These are phyloP conservation scores for Agrypnia vestita DNA, from an alignment of 1,140 invertebrate genomes.

Conservation along the genomic window DNA sequence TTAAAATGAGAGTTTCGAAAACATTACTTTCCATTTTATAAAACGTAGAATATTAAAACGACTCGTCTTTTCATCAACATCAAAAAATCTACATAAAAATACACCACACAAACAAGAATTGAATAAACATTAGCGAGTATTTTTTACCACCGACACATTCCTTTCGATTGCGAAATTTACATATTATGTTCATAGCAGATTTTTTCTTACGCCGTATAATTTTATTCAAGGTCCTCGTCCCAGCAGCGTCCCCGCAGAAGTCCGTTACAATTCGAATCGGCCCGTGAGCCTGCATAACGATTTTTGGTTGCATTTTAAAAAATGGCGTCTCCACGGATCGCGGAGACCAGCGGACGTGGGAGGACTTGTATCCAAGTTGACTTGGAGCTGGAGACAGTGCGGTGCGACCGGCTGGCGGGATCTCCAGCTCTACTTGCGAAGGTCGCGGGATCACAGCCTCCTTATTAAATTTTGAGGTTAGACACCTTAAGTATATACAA, in stretches of 20 bases:
- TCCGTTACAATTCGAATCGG: constrained; percentile 14
- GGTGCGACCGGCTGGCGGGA: no score
- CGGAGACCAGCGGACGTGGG: constrained; percentile 2
- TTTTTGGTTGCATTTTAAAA: constrained; percentile 18
- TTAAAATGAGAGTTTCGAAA: background rate
- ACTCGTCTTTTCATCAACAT: constrained; percentile 1
- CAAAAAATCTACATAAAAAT: constrained; percentile 1
- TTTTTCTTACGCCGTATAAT: constrained; percentile 4
- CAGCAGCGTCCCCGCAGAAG: background rate
- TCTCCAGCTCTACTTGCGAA: no score
- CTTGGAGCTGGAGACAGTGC: no score
- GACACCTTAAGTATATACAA: no score
- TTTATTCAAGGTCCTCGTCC: constrained; percentile 5
- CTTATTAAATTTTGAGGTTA: no score
- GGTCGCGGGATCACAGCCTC: no score
- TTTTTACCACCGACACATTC: constrained; percentile 17
- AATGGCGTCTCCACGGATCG: background rate
- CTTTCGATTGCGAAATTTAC: constrained; percentile 20
- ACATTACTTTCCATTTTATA: constrained; percentile 13
- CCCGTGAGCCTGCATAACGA: background rate
- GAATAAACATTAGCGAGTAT: constrained; percentile 16
- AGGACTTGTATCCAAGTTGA: background rate
- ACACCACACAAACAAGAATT: background rate
- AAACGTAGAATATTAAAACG: constrained; percentile 1
- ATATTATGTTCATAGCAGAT: constrained; percentile 24